These are phyloP conservation scores for Mustela lutreola DNA, from an alignment of 2,113 vertebrate species.

Conservation along the genomic window DNA sequence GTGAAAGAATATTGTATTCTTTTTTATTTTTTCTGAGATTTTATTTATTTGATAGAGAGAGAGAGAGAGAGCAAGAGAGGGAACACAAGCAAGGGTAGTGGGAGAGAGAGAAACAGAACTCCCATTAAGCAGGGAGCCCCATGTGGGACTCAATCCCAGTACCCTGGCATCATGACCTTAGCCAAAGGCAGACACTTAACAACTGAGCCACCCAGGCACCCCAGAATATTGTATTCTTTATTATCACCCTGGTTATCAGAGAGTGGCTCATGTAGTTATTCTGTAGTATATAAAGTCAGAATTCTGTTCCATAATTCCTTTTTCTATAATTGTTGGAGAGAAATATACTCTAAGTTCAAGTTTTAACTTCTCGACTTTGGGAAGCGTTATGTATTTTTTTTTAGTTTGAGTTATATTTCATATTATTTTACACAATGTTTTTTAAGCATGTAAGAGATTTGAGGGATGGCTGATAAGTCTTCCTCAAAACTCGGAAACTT, in stretches of 20 bases:
- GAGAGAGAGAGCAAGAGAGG: too few species aligned
- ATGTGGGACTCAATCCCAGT: too few species aligned
- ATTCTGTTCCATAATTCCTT: not conserved
- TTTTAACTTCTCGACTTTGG: slow-evolving; percentile 40
- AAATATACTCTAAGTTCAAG: not conserved
- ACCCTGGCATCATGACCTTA: too few species aligned
- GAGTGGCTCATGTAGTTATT: not conserved
- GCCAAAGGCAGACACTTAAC: too few species aligned
- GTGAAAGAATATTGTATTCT: not conserved
- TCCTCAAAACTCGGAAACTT: slow-evolving; percentile 62
- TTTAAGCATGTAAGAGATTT: slow-evolving; percentile 78
- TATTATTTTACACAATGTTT: slow-evolving; percentile 79
- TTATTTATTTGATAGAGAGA: too few species aligned
- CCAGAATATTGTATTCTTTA: not conserved
- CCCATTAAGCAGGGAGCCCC: too few species aligned
- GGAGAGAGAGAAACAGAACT: too few species aligned
- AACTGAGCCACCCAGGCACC: too few species aligned
- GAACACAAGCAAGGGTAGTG: too few species aligned
- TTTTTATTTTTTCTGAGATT: too few species aligned
- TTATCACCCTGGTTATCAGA: not conserved
- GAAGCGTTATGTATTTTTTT: slow-evolving; percentile 65
- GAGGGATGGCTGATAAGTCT: slow-evolving; percentile 33
- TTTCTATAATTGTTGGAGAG: not conserved
- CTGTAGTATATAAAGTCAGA: not conserved
- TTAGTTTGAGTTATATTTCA: slow-evolving; percentile 75